Evolutionary conservation across 2,888 invertebrate species (phyloP).

Genomic region (Cephus nigrinus): DNA sequence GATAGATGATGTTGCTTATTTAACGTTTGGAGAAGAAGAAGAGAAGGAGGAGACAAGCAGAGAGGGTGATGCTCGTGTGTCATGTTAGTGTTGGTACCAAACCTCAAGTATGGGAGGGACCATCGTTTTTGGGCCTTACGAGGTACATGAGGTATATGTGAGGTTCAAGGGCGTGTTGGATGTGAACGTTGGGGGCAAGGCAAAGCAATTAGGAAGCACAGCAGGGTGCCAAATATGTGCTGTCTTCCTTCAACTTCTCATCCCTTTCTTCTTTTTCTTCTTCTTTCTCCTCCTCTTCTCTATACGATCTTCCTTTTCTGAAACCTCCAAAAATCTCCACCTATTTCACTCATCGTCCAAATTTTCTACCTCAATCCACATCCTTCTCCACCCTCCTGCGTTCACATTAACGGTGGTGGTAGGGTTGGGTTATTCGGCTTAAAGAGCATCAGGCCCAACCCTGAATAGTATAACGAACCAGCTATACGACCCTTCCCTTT

Average conservation of each 20-base stretch:
- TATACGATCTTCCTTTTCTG: background rate
- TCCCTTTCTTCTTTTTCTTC: slow-evolving; percentile 42
- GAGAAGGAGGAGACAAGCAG: slow-evolving; percentile 30
- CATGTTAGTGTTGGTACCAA: background rate
- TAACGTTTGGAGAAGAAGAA: slow-evolving; percentile 37
- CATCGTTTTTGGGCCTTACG: slow-evolving; percentile 45
- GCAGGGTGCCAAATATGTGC: slow-evolving; percentile 61
- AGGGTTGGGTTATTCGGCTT: background rate
- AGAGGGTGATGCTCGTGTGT: slow-evolving; percentile 26
- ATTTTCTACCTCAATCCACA: slow-evolving; percentile 14
- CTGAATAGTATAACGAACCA: slow-evolving; percentile 29
- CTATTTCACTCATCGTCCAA: background rate
- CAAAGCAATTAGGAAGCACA: slow-evolving; percentile 64
- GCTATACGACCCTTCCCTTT: slow-evolving; percentile 28
- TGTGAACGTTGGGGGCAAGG: slow-evolving; percentile 45
- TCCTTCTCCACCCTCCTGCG: slow-evolving; percentile 26
- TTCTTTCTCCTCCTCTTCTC: slow-evolving; percentile 19
- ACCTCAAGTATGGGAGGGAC: slow-evolving; percentile 20
- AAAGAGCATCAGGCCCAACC: slow-evolving; percentile 21
- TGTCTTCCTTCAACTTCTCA: slow-evolving; percentile 29
- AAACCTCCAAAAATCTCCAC: background rate
- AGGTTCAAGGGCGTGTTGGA: slow-evolving; percentile 61
- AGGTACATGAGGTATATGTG: slow-evolving; percentile 38
- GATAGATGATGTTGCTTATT: slow-evolving; percentile 65
- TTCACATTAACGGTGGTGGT: slow-evolving; percentile 17